Conservation (phyloP, 2,888 invertebrate species). For the Lacanobia oleracea region DNA sequence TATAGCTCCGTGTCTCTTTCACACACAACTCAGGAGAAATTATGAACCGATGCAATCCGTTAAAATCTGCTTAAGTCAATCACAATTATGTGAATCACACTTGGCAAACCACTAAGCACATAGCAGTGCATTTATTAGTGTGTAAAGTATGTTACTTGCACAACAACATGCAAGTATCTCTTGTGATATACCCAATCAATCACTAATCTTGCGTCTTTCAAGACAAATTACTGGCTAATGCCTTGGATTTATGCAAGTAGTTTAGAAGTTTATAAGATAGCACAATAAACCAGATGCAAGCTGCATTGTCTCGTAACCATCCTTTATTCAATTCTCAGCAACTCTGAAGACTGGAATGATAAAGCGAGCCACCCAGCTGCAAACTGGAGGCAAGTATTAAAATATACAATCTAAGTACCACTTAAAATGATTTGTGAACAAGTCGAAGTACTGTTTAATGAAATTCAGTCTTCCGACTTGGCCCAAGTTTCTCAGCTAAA, state of each 20-base stretch:
- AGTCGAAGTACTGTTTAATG: slow-evolving; percentile 55
- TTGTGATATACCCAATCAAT: too few relatives aligned
- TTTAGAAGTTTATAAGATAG: neutral
- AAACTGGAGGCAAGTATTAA: slow-evolving; percentile 41
- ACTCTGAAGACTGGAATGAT: slow-evolving; percentile 11
- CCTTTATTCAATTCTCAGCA: slow-evolving; percentile 22
- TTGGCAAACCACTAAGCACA: too few relatives aligned
- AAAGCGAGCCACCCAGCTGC: slow-evolving; percentile 23
- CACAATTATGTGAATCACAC: too few relatives aligned
- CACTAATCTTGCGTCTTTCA: neutral
- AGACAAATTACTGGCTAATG: neutral
- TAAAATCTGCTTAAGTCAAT: too few relatives aligned
- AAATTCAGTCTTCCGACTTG: slow-evolving; percentile 56
- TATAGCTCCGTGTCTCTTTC: too few relatives aligned
- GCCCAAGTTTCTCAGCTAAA: slow-evolving; percentile 38
- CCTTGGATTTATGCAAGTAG: neutral
- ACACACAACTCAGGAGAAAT: too few relatives aligned
- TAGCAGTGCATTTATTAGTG: too few relatives aligned
- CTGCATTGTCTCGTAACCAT: slow-evolving; percentile 3
- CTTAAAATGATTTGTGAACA: slow-evolving; percentile 58
- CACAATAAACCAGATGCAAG: slow-evolving; percentile 1
- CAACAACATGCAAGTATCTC: too few relatives aligned
- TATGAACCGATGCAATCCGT: too few relatives aligned
- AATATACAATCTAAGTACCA: slow-evolving; percentile 51
- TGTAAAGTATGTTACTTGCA: too few relatives aligned